phyloP scores from a whole-genome alignment of 2,888 invertebrate species.

The Pachydiplax longipennis region DNA sequence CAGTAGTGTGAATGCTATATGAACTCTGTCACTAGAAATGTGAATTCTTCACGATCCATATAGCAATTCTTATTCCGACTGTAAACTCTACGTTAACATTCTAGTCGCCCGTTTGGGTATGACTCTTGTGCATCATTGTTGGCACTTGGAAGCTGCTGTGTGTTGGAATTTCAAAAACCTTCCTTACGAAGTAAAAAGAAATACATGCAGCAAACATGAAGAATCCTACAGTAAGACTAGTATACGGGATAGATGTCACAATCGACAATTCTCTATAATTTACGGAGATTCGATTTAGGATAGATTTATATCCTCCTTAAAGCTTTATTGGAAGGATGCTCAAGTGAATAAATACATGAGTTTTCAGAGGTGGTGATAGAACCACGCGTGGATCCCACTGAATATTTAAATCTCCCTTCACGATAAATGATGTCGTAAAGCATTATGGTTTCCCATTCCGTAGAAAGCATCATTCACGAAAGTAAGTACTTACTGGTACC shows the following conservation, averaged over 20 bases:
- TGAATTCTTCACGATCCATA: not conserved
- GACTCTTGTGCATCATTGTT: not conserved
- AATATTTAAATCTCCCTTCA: too few species aligned
- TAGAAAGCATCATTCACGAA: too few species aligned
- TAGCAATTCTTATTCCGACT: not conserved
- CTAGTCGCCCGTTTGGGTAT: not conserved
- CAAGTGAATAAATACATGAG: not conserved
- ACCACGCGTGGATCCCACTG: too few species aligned
- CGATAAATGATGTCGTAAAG: too few species aligned
- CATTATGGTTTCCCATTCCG: too few species aligned
- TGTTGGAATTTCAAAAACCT: not conserved
- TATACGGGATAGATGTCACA: too few species aligned
- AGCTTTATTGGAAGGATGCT: not conserved
- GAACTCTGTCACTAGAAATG: not conserved
- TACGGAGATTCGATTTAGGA: not conserved
- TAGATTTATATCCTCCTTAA: not conserved
- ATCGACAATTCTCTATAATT: not conserved
- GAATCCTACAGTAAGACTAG: too few species aligned
- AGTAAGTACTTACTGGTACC: too few species aligned
- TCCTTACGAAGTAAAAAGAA: not conserved
- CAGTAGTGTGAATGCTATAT: too few species aligned
- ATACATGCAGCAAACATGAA: too few species aligned
- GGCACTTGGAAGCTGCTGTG: not conserved
- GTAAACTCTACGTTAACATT: not conserved
- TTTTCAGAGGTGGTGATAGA: not conserved